A percentile compares a stretch with the other conserved stretches of the same genome.
These are phyloP conservation scores for Tupaia chinensis DNA, from an alignment of 2,113 vertebrate species.

Conservation along the genomic window DNA sequence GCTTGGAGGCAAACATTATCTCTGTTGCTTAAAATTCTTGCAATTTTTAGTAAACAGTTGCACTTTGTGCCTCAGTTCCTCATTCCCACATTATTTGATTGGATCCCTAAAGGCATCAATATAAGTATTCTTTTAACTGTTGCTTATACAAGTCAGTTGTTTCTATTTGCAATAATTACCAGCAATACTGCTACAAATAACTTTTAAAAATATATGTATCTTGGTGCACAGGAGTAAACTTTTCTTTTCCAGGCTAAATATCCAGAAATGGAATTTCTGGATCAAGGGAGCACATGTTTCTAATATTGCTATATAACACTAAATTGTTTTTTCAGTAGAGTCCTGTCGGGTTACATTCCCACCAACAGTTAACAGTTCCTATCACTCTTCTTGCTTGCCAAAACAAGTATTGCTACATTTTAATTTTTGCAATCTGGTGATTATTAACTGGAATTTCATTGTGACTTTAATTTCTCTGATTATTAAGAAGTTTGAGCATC, in stretches of 20 bases:
- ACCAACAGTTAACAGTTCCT: not conserved
- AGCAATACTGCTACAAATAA: not conserved
- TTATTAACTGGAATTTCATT: not conserved
- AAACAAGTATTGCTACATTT: not conserved
- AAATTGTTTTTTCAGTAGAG: not conserved
- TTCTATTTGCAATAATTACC: slow-evolving; percentile 20
- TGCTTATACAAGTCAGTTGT: not conserved
- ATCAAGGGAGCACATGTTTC: not conserved
- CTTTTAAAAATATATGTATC: not conserved
- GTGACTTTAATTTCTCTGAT: not conserved
- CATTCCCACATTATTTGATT: not conserved
- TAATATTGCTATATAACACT: not conserved
- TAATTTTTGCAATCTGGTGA: not conserved
- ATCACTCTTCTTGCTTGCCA: not conserved
- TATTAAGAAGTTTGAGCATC: not conserved
- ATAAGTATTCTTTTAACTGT: not conserved
- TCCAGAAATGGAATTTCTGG: not conserved
- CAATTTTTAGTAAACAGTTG: not conserved
- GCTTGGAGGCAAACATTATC: not conserved
- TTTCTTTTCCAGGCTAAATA: not conserved
- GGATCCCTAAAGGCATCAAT: not conserved
- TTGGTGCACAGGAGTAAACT: not conserved
- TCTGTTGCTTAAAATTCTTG: not conserved
- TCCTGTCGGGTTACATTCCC: not conserved
- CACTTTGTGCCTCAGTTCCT: not conserved